Evolutionary conservation across 2,888 invertebrate genomes (phyloP).

Genomic region (Malacosoma neustria): DNA sequence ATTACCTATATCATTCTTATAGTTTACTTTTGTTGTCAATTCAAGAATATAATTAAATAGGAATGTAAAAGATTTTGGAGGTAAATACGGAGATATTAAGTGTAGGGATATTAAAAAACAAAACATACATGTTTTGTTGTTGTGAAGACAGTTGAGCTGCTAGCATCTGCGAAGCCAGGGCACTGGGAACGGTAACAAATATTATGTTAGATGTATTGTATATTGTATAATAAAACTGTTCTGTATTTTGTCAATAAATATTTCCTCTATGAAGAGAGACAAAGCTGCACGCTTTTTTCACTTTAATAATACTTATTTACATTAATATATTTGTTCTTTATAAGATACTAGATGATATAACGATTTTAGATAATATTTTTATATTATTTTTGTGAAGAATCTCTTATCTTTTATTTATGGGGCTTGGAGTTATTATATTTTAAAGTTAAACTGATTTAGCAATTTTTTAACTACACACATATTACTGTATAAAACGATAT

Average conservation of each 20-base stretch:
- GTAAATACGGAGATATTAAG: constrained; percentile 41
- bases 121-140: constrained; percentile 93
- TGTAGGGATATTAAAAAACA: constrained; percentile 55
- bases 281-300: constrained; percentile 54
- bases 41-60: too few relatives aligned
- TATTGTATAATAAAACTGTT: constrained; percentile 30
- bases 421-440: too few relatives aligned
- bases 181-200: constrained; percentile 86
- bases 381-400: too few relatives aligned
- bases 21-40: background rate
- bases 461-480: too few relatives aligned
- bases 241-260: constrained; percentile 23
- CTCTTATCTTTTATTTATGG: too few relatives aligned
- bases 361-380: too few relatives aligned
- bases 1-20: background rate
- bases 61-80: constrained; percentile 17
- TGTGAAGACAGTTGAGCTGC: constrained; percentile 93
- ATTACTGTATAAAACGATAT: too few relatives aligned
- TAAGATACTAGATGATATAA: too few relatives aligned
- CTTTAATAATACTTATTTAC: too few relatives aligned
- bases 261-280: constrained; percentile 19
- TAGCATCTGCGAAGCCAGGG: constrained; percentile 97
- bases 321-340: too few relatives aligned
- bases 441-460: too few relatives aligned
- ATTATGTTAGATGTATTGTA: constrained; percentile 53